These are phyloP conservation scores for Caenorhabditis sulstoni DNA, from an alignment of 2,888 invertebrate species.

Conservation along the genomic window DNA sequence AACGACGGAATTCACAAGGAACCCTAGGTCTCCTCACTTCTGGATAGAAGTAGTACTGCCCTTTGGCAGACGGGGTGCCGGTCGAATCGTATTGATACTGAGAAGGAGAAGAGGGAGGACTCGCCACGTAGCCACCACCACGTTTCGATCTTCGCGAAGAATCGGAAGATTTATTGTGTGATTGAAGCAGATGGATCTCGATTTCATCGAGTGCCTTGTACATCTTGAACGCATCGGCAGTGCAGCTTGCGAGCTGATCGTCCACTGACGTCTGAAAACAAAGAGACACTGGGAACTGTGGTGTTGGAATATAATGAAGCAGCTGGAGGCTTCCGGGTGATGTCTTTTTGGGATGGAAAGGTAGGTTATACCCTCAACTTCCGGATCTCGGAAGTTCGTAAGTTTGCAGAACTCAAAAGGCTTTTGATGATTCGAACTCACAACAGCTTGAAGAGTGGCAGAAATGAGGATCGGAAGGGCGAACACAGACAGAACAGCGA, in stretches of 20 bases:
- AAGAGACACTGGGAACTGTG: too few relatives aligned
- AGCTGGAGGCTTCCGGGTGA: too few relatives aligned
- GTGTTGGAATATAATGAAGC: too few relatives aligned
- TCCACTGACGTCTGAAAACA: constrained; percentile 53
- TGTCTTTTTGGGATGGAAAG: too few relatives aligned
- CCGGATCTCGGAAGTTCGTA: too few relatives aligned
- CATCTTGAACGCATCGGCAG: constrained; percentile 52
- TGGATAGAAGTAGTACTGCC: constrained; percentile 55
- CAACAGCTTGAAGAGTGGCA: constrained; percentile 51
- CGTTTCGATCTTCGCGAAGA: constrained; percentile 27
- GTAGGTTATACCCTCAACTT: too few relatives aligned
- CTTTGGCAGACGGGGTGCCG: constrained; percentile 17
- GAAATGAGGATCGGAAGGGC: constrained; percentile 52
- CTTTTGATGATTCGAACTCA: too few relatives aligned
- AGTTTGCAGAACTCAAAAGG: too few relatives aligned
- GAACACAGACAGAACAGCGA: constrained; percentile 44
- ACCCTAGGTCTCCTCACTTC: constrained; percentile 18
- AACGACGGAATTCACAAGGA: neutral
- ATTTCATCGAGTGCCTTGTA: constrained; percentile 56
- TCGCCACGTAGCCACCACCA: constrained; percentile 36
- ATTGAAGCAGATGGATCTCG: constrained; percentile 26
- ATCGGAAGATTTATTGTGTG: constrained; percentile 4
- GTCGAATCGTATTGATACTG: constrained; percentile 31
- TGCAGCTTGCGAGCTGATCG: constrained; percentile 38
- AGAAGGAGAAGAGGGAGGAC: neutral